Percentiles rank a stretch among this genome's conserved stretches.
phyloP scores from a whole-genome alignment of 1,140 invertebrate genomes.

The Penaeus indicus region DNA sequence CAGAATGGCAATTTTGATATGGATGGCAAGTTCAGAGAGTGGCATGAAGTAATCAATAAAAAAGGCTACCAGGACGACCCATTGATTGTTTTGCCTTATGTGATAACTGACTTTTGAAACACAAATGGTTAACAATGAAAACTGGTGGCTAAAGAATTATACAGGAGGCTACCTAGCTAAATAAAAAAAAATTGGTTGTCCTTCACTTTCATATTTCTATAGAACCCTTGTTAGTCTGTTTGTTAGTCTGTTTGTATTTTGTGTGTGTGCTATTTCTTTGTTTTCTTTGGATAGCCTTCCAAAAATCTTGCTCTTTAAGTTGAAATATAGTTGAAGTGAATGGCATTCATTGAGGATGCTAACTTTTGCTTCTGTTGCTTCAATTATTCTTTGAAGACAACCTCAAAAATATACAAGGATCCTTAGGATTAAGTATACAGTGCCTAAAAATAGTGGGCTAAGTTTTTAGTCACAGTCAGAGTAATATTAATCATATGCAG shows the following conservation, averaged over 20 bases:
- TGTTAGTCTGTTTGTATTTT: constrained; percentile 58
- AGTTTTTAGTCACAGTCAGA: constrained; percentile 42
- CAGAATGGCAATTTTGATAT: constrained; percentile 78
- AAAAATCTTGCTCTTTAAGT: constrained; percentile 54
- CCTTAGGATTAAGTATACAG: constrained; percentile 63
- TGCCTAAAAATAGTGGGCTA: constrained; percentile 53
- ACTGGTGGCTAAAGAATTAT: constrained; percentile 33
- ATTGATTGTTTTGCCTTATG: constrained; percentile 91
- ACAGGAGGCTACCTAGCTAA: constrained; percentile 50
- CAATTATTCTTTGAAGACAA: constrained; percentile 59
- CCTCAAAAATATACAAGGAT: constrained; percentile 61
- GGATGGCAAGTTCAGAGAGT: constrained; percentile 80
- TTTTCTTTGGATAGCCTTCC: constrained; percentile 39
- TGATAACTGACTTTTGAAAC: constrained; percentile 83
- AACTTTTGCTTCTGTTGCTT: constrained; percentile 61
- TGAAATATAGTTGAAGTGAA: constrained; percentile 51
- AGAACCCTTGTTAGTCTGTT: constrained; percentile 56
- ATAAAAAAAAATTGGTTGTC: constrained; percentile 46
- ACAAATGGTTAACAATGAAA: constrained; percentile 60
- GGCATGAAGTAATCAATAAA: constrained; percentile 83
- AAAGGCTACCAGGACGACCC: constrained; percentile 80
- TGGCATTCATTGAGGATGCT: constrained; percentile 55
- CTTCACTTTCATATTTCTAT: constrained; percentile 49
- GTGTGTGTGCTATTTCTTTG: constrained; percentile 47
- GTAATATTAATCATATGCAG: constrained; percentile 32